Evolutionary conservation across 2,888 invertebrate genomes (phyloP).

Genomic region (Latheticus oryzae): DNA sequence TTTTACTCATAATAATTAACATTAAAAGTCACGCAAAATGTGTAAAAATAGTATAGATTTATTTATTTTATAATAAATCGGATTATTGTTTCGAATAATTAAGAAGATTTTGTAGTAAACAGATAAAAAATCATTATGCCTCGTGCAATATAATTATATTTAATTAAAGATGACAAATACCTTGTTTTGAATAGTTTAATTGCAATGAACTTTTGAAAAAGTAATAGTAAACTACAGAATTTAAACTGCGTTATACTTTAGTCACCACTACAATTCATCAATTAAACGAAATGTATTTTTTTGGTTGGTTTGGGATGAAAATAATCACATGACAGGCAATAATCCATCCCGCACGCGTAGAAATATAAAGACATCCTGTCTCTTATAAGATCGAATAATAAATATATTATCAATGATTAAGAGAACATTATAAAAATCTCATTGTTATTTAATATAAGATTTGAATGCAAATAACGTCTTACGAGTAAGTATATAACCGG

Average conservation of each 20-base stretch:
- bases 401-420: slow-evolving; percentile 29
- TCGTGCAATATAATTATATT: slow-evolving; percentile 6
- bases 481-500: slow-evolving; percentile 20
- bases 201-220: neutral
- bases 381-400: slow-evolving; percentile 35
- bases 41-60: no score
- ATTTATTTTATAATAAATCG: no score
- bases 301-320: slow-evolving; percentile 37
- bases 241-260: no score
- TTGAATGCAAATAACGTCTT: slow-evolving; percentile 35
- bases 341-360: slow-evolving; percentile 48
- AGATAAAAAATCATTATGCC: no score
- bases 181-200: slow-evolving; percentile 1
- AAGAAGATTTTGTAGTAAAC: no score
- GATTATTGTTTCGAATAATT: no score
- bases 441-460: slow-evolving; percentile 17
- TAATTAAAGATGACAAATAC: slow-evolving; percentile 17
- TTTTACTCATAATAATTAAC: slow-evolving; percentile 2
- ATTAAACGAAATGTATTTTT: slow-evolving; percentile 35
- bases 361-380: slow-evolving; percentile 47
- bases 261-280: no score
- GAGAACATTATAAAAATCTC: slow-evolving; percentile 30
- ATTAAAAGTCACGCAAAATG: slow-evolving; percentile 1
- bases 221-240: no score
- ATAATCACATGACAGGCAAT: slow-evolving; percentile 45